These are phyloP conservation scores for Neoscelio sp. DNA, from an alignment of 2,888 invertebrate species.

Conservation along the genomic window DNA sequence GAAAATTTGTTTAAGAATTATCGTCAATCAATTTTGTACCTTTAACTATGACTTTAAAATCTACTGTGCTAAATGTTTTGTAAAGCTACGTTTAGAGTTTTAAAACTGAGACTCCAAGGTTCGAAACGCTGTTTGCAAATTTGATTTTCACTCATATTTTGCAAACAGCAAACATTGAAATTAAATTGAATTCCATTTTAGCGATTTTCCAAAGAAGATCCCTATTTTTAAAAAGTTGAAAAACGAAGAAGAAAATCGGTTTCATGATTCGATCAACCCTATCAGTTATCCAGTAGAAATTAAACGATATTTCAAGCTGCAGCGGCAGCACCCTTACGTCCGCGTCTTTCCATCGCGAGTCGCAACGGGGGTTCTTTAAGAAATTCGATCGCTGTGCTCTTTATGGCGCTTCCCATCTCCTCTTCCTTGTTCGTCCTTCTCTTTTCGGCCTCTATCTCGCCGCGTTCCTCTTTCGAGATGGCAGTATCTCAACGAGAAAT, in stretches of 20 bases:
- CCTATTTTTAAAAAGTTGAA: not conserved
- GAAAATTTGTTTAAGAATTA: no score
- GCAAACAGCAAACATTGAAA: no score
- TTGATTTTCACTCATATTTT: no score
- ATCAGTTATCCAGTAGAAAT: conserved; percentile 44
- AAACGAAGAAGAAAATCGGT: not conserved
- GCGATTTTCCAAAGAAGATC: not conserved
- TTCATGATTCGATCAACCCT: conserved; percentile 42
- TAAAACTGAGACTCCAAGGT: no score
- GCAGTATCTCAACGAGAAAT: conserved; percentile 40
- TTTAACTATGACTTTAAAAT: no score
- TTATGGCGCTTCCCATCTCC: conserved; percentile 34
- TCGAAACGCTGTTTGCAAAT: no score
- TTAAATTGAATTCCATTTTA: no score
- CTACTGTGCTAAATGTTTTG: no score
- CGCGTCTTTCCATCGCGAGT: conserved; percentile 45
- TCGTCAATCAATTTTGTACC: no score
- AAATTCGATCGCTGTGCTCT: conserved; percentile 59
- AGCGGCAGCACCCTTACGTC: conserved; percentile 30
- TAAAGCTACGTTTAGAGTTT: no score
- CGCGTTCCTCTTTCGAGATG: not conserved
- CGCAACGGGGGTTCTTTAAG: conserved; percentile 55
- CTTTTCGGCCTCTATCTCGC: not conserved
- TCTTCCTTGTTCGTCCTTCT: not conserved
- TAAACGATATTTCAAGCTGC: conserved; percentile 56